Evolutionary conservation across 2,113 vertebrate species (phyloP).

Genomic region (Myodes glareolus): DNA sequence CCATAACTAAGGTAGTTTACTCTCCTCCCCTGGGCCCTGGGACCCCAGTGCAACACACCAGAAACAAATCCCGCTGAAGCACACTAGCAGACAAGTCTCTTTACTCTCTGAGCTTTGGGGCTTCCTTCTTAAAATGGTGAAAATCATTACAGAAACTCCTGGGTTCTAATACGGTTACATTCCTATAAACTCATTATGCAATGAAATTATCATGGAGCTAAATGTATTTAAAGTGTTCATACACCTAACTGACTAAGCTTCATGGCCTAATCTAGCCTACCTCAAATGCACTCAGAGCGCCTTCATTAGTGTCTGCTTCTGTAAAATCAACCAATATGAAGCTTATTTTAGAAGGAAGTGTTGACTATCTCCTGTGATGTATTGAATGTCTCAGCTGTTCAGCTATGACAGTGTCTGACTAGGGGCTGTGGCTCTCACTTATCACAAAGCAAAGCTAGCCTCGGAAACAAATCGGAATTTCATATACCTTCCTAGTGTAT

Average conservation of each 20-base stretch:
- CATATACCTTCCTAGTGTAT: background rate
- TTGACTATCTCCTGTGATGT: background rate
- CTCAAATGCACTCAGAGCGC: background rate
- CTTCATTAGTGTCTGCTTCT: background rate
- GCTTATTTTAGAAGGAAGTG: background rate
- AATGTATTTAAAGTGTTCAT: background rate
- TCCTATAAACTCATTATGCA: background rate
- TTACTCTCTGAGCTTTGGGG: background rate
- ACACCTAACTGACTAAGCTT: background rate
- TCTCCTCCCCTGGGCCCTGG: background rate
- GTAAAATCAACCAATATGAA: background rate
- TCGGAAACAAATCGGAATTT: background rate
- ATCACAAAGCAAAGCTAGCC: background rate
- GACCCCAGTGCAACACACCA: background rate
- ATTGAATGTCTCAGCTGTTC: background rate
- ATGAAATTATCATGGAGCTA: background rate
- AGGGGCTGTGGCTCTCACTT: background rate
- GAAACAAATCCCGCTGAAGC: background rate
- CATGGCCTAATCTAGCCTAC: background rate
- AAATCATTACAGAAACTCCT: background rate
- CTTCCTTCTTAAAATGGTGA: background rate
- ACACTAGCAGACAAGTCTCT: background rate
- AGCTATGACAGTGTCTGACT: too few relatives aligned
- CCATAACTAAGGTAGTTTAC: background rate
- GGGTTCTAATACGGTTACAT: background rate